Base-by-base conservation (phyloP, 37 sponge, comb jelly and placozoan species). In the Aplysina aerophoba region DNA sequence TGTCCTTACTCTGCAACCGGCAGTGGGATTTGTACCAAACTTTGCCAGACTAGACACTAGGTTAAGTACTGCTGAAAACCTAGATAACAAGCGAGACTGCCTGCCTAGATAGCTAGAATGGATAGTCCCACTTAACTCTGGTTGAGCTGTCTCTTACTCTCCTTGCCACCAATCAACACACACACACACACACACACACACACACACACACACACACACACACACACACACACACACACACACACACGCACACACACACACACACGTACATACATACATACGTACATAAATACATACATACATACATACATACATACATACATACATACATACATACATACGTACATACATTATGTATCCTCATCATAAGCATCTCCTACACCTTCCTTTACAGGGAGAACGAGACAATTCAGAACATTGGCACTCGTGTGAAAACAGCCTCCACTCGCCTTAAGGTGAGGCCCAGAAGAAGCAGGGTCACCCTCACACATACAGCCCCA, bases 381-480 rank as follows among this genome's bases (percentile, higher is more conserved):
- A 20, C 30, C 34, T 11, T 19, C 36, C 11, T 37, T 11, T 56
- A 37, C 59, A 92, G 93, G 59, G 93, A 92, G 82, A 92, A 61
- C 84, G 93, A 92, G 57, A 92, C 86, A 0, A 28, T 92, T 14
- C 89, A 89, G 71, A 83, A 34, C 54, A 30, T 75, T 31, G 84
- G 89, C 54, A 55, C 44, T 12, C 40, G 40, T 27, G 54, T 89
- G 39, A 55, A 81, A n/a, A 63, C 80, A 60, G 78, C 89, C n/a
- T 59, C 85, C 30, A 78, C 66, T 33, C 75, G 36, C 62, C 44
- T 89, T 31, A 84, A 84, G 84, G 89, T 84, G 13, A 41, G 78
- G 11, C 34, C 12, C 17, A 30, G 34, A 34, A 65, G 30, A 65
- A 12, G 66, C 66, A 65, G 11, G 22, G 6, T 30, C 66, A 16